Evolutionary conservation across 2,797 vertebrate species (phyloP), one percentile per base, ranked within the genome.

Genomic region (Taenioides sp.): DNA sequence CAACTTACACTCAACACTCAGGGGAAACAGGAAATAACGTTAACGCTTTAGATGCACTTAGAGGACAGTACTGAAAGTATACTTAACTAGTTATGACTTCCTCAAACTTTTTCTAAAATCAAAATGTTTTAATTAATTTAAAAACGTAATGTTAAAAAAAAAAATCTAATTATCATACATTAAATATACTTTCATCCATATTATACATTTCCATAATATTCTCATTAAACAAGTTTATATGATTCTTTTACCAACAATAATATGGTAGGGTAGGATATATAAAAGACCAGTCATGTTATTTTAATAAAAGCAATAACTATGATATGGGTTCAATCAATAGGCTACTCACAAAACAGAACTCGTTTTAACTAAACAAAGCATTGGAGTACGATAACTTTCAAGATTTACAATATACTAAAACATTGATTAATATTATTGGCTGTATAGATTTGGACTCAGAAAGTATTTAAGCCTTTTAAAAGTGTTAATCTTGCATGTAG

Each of bases 1-100:
- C 20, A 67, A 23, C 40, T 52, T 16, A 50, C 3, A 34, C 64
- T 18, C 17, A 18, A 23, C 49, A 17, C 59, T 60, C 22, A 52
- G 12, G 25, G 70, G 10, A 55, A 74, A 67, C 63, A 69, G 75
- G 47, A 82, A 73, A 71, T 57, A 14, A 22, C 22, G n/a, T 63
- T 63, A 63, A 47, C 10, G 11, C 59, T n/a, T 63, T 31, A 14
- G 52, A 37, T 34, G 50, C 31, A 40, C 61, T 43, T 22, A 11
- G 59, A n/a, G 18, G 18, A 22, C 34, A 22, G 11, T 23, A 63
- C 18, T 62, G 9, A 1, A n/a, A 34, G 28, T n/a, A 62, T 5
- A 25, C 16, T 59, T 0, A 28, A 59, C n/a, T 54, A 27, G 2
- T 28, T 59, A 57, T 10, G 23, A 14, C 22, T 57, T 57, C 11